Evolutionary conservation across 2,797 vertebrate species (phyloP).

Genomic region (Gambelia wislizenii): DNA sequence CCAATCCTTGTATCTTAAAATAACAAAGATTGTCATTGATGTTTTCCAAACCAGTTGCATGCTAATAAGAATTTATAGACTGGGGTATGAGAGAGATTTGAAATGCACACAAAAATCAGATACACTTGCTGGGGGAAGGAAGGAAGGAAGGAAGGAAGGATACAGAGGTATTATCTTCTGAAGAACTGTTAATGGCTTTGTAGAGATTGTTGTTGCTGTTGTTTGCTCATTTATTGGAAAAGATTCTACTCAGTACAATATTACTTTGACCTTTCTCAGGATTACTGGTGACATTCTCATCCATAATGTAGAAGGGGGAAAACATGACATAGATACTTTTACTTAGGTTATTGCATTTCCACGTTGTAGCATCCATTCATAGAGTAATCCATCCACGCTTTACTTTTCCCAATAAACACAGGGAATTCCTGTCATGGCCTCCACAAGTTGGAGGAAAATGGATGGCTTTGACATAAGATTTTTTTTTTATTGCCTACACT

Average conservation of each 20-base stretch:
- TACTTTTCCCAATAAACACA: not conserved
- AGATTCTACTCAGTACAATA: conserved; percentile 4
- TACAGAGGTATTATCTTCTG: conserved; percentile 15
- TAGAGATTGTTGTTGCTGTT: conserved; percentile 9
- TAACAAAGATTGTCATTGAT: conserved; percentile 1
- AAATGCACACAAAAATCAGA: conserved; percentile 35
- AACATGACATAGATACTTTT: not conserved
- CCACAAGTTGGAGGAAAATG: not conserved
- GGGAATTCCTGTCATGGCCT: not conserved
- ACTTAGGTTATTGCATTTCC: not conserved
- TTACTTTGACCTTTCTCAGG: conserved; percentile 40
- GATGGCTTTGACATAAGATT: not conserved
- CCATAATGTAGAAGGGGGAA: conserved; percentile 35
- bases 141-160: no score
- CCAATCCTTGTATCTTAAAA: conserved; percentile 5
- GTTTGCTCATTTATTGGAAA: conserved; percentile 36
- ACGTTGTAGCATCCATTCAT: not conserved
- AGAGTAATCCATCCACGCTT: not conserved
- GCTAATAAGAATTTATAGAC: conserved; percentile 31
- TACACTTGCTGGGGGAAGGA: conserved; percentile 37
- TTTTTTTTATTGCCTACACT: no score
- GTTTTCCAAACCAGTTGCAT: conserved; percentile 27
- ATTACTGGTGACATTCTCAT: conserved; percentile 32
- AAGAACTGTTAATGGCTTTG: conserved; percentile 25
- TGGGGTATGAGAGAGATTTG: not conserved